These are phyloP conservation scores for Urocyon cinereoargenteus DNA, from an alignment of 2,797 vertebrate genomes.

Conservation along the genomic window DNA sequence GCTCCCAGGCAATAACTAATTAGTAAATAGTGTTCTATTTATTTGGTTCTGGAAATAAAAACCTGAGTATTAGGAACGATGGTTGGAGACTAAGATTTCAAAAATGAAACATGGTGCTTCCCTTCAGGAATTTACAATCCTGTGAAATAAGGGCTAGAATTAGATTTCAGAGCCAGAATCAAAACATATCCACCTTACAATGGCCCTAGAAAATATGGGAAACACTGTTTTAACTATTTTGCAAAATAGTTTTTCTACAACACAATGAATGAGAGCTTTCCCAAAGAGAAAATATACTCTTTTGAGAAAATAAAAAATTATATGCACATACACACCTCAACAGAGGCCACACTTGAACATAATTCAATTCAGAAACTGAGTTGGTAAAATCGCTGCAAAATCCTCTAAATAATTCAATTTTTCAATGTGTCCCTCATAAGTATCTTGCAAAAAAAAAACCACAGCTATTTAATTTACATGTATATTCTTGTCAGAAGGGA, in stretches of 20 bases:
- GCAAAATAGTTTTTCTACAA: background rate
- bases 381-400: constrained; percentile 50
- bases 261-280: background rate
- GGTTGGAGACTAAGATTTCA: background rate
- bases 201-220: background rate
- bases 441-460: background rate
- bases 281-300: background rate
- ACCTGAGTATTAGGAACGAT: background rate
- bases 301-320: background rate
- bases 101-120: background rate
- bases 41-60: background rate
- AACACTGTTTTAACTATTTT: background rate
- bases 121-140: background rate
- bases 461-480: background rate
- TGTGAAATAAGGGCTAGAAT: background rate
- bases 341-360: background rate
- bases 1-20: background rate
- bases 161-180: background rate
- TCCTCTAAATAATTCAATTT: constrained; percentile 37
- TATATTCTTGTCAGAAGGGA: background rate
- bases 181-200: background rate
- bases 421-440: background rate
- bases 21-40: background rate
- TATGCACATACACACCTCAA: background rate
- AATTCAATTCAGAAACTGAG: background rate